Base-by-base conservation (phyloP, 1,140 invertebrate genomes). In the Eciton burchellii region DNA sequence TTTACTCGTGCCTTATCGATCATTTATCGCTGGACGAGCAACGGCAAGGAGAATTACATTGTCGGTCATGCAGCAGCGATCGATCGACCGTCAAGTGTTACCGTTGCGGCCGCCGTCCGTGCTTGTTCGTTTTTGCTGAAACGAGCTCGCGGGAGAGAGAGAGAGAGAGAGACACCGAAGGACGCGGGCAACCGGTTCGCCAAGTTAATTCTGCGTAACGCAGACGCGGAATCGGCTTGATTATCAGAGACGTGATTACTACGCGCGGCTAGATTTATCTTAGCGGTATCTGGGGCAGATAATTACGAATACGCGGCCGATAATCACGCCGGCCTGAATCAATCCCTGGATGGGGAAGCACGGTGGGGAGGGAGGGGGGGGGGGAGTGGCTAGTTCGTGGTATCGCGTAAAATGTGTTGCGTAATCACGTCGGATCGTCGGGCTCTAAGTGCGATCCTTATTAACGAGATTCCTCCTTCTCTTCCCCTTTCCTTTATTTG, bases 181-280 rank as follows among this genome's bases (percentile, higher is more conserved):
- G 45, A 62, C 71, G 26, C 14, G 26, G n/a, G n/a, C n/a, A 76
- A 76, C 73, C 73, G 45, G 73, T 76, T 26, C 57, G n/a, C 3
- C 47, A 63, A n/a, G 43, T 52, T 65, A 65, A 76, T 65, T 76
- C 11, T 63, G 35, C 35, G 62, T 63, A 63, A 63, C 62, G 41
- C 62, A 63, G 60, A 26, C 43, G 72, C 26, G n/a, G n/a, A n/a
- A n/a, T 65, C 35, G 2, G 24, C 26, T 59, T 43, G 19, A 76
- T 65, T 76, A 76, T 76, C 65, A 65, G 19, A 76, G 41, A 76
- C 52, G 47, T 54, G 52, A 65, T 76, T 76, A 76, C 26, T 8
- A 4, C 26, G 43, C 49, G 24, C 41, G 4, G 12, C 12, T 54
- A 65, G 29, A 41, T 76, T 63, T 65, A 65, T 52, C 45, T 41